phyloP scores from a whole-genome alignment of 2,797 vertebrate genomes.

The Myotis vivesi region DNA sequence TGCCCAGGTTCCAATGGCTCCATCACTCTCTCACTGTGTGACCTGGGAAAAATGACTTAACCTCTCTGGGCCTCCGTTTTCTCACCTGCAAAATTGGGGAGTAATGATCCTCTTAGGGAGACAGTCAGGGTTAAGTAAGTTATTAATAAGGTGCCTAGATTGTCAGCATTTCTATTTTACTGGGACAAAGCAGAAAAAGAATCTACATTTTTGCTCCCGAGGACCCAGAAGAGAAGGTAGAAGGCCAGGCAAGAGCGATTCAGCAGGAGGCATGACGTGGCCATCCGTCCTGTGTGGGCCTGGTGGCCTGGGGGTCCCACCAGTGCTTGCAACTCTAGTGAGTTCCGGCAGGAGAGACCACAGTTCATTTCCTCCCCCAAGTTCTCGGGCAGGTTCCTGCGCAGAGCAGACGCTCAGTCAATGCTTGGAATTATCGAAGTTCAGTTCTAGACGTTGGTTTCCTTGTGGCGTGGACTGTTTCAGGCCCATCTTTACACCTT shows the following conservation, averaged over 20 bases:
- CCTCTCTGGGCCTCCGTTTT: not conserved
- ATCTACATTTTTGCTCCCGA: not conserved
- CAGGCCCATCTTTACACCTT: not conserved
- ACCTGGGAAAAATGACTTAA: not conserved
- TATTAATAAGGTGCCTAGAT: not conserved
- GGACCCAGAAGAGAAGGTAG: not conserved
- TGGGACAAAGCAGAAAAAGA: not conserved
- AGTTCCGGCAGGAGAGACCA: not conserved
- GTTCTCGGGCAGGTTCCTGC: not conserved
- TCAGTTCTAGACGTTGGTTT: not conserved
- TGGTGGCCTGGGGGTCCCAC: not conserved
- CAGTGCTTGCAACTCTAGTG: too few relatives aligned
- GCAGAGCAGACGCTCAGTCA: not conserved
- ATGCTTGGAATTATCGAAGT: not conserved
- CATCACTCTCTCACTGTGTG: not conserved
- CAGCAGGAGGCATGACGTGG: rapidly evolving
- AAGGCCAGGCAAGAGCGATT: not conserved
- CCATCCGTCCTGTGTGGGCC: rapidly evolving
- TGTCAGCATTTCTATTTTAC: not conserved
- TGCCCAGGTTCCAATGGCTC: not conserved
- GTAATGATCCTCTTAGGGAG: not conserved
- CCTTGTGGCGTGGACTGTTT: not conserved
- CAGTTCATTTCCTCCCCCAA: not conserved
- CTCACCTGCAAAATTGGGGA: not conserved
- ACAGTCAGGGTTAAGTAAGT: not conserved